Base-by-base conservation (phyloP, 2,888 invertebrate genomes). In the Hanleya hanleyi region DNA sequence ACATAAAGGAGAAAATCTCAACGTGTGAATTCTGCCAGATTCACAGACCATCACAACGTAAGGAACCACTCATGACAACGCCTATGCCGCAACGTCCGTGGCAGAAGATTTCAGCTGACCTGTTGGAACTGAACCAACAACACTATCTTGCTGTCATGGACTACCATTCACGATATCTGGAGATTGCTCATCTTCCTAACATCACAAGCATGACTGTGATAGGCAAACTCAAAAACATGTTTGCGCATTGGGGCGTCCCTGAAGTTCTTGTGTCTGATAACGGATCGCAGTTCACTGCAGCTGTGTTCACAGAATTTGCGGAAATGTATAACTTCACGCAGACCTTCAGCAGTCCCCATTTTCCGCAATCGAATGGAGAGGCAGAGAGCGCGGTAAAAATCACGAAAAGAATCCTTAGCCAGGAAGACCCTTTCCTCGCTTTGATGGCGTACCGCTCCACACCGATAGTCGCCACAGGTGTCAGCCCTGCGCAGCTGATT, bases 351-450 rank as follows among this genome's bases (percentile, higher is more conserved):
- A 67, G 61, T 51, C 74, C 75, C 1, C 68, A 74, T 61, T 67
- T 71, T 26, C 74, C 73, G 1, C 71, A 74, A 66, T 49, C 73
- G 12, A 78, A 76, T 50, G 77, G 76, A 0, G 71, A 73, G 50
- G 74, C 72, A 1, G 77, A 78, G 38, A 70, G 72, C 15, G 76
- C 41, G 0, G 79, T 81, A 1, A 72, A 75, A 49, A 78, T 70
- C 33, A 70, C 74, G 1, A 77, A 77, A 50, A 2, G 47, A 6
- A 74, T 80, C 22, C 29, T 80, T 6, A 3, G 51, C 15, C 75
- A 75, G 29, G 57, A 69, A 4, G 74, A 77, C 36, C 32, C 35
- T 15, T 71, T 73, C 38, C 26, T 38, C 0, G 76, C 71, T 12
- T 26, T 77, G 9, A 75, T 71, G 70, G 69, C 47, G 2, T 73